Evolutionary conservation across 2,888 invertebrate genomes (phyloP).

Genomic region (Micropterix aruncella): DNA sequence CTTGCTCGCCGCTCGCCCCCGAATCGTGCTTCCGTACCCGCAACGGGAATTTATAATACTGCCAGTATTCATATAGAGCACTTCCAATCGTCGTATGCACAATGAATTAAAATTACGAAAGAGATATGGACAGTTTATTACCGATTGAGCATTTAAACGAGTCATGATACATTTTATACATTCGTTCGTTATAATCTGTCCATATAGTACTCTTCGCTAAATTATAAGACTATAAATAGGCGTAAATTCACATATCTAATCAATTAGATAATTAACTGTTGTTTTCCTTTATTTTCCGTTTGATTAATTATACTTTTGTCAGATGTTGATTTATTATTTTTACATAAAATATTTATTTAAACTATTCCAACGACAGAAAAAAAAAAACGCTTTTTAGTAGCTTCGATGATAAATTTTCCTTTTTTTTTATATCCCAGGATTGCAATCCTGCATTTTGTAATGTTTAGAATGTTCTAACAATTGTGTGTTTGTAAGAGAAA

Average conservation of each 20-base stretch:
- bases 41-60: no score
- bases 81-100: neutral
- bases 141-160: neutral
- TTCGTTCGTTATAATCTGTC: neutral
- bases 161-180: neutral
- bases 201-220: neutral
- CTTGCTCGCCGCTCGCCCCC: neutral
- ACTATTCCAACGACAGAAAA: no score
- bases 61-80: neutral
- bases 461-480: neutral
- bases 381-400: neutral
- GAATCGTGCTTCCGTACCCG: neutral
- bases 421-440: no score
- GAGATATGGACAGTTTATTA: neutral
- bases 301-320: slow-evolving; percentile 4
- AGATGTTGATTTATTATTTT: slow-evolving; percentile 4
- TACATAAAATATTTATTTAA: no score
- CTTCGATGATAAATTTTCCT: neutral
- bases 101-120: neutral
- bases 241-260: slow-evolving; percentile 8
- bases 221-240: neutral
- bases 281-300: no score
- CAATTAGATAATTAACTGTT: slow-evolving; percentile 15
- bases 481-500: neutral
- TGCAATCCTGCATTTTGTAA: neutral